phyloP scores from a whole-genome alignment of 1,140 invertebrate species.

The Platyura marginata region DNA sequence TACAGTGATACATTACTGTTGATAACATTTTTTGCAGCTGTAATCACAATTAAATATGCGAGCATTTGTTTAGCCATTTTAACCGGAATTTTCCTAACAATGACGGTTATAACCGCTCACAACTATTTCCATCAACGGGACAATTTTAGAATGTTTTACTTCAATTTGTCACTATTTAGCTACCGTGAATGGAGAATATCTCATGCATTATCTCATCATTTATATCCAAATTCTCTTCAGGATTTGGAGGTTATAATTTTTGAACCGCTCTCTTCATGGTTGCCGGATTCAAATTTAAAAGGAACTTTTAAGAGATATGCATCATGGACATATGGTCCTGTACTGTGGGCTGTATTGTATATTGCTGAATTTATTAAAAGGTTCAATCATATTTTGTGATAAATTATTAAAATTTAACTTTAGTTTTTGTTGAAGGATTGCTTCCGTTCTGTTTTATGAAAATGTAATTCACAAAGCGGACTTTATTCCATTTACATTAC shows the following conservation, averaged over 20 bases:
- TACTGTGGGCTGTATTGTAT: too few species aligned
- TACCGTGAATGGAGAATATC: conserved; percentile 55
- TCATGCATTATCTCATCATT: conserved; percentile 61
- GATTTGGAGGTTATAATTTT: conserved; percentile 53
- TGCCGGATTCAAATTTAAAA: conserved; percentile 29
- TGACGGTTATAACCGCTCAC: conserved; percentile 40
- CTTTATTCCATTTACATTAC: conserved; percentile 31
- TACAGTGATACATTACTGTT: conserved; percentile 19
- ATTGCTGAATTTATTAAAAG: too few species aligned
- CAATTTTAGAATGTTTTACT: conserved; percentile 66
- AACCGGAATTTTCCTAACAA: conserved; percentile 35
- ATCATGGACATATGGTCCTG: conserved; percentile 28
- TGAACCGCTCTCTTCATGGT: conserved; percentile 47
- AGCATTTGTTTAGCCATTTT: conserved; percentile 23
- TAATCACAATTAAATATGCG: conserved; percentile 28
- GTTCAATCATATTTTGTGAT: too few species aligned
- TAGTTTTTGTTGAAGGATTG: too few species aligned
- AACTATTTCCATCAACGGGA: conserved; percentile 69
- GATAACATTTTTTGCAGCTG: conserved; percentile 27
- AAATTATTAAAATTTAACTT: too few species aligned
- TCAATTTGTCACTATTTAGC: conserved; percentile 43
- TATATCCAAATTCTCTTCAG: conserved; percentile 58
- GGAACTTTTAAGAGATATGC: conserved; percentile 23
- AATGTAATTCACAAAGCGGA: conserved; percentile 22
- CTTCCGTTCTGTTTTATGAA: too few species aligned